Base-by-base conservation (phyloP, 1,140 invertebrate genomes). In the Plodia interpunctella region DNA sequence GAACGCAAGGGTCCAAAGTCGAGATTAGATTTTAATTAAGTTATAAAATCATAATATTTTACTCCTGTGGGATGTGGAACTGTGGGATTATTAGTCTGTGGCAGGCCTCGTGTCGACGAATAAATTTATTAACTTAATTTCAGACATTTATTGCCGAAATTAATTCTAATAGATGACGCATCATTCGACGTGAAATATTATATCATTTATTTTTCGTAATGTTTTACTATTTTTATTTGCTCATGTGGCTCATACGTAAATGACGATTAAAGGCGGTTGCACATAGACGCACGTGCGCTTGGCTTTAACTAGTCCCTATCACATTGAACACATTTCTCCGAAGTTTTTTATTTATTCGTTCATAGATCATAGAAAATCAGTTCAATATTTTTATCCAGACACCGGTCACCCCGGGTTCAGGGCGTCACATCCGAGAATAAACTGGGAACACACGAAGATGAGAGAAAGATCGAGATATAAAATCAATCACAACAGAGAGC, bases 21-120 rank as follows among this genome's bases (percentile, higher is more conserved):
- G 58, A 62, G 64, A 66, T 66, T 59, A 62, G 32, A 61, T 62
- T 68, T 68, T 63, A 68, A 68, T 64, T 64, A 63, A 64, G 62
- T 57, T 57, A 68, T 62, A 64, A 66, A 62, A 63, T 58, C 57
- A 66, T 57, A 61, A 62, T 55, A 44, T 57, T 57, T 57, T 18
- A 49, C 32, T 57, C 55, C 20, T 38, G 21, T 15, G 35, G 55
- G 55, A 35, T 25, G 11, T 49, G 38, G 35, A 25, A 25, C 6
- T 25, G 21, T 25, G 21, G 21, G n/a, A 35, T 30, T 54, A 55
- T 55, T 55, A 55, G 35, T 56, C 20, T 15, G 53, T 55, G 53
- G 28, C 21, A 25, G 6, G 21, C 21, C 32, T 9, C 13, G 32
- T 35, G 32, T 9, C 10, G 32, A 35, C 32, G 32, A 35, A 35